Evolutionary conservation across 2,888 invertebrate genomes (phyloP).

Genomic region (Nomada lathburiana): DNA sequence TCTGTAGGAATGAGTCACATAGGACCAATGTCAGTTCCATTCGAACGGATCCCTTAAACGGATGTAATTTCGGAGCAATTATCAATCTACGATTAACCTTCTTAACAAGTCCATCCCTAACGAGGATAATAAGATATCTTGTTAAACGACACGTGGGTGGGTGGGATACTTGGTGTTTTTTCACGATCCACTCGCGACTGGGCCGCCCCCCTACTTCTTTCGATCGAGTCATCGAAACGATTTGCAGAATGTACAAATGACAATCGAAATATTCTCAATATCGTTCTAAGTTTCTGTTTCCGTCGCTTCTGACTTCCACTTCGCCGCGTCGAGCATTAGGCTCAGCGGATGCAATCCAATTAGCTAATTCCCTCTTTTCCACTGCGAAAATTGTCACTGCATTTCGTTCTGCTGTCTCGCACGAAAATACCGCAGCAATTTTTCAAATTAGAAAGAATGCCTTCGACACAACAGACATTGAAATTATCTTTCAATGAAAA

Average conservation of each 20-base stretch:
- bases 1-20: conserved; percentile 7
- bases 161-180: conserved; percentile 35
- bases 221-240: conserved; percentile 4
- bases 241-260: background rate
- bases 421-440: too few relatives aligned
- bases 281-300: conserved; percentile 12
- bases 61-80: conserved; percentile 63
- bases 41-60: conserved; percentile 38
- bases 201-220: conserved; percentile 28
- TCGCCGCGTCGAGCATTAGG: background rate
- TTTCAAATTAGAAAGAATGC: too few relatives aligned
- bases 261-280: background rate
- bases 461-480: too few relatives aligned
- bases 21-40: conserved; percentile 59
- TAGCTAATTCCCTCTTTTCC: conserved; percentile 4
- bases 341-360: conserved; percentile 20
- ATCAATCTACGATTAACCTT: conserved; percentile 65
- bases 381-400: background rate
- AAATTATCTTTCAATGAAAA: too few relatives aligned
- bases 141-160: conserved; percentile 51
- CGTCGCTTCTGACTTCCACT: background rate
- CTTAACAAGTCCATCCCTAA: conserved; percentile 50
- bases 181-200: background rate
- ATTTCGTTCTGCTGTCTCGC: background rate
- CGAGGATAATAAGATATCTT: conserved; percentile 56